These are phyloP conservation scores for Verasper variegatus DNA, from an alignment of 2,113 vertebrate species.

Conservation along the genomic window DNA sequence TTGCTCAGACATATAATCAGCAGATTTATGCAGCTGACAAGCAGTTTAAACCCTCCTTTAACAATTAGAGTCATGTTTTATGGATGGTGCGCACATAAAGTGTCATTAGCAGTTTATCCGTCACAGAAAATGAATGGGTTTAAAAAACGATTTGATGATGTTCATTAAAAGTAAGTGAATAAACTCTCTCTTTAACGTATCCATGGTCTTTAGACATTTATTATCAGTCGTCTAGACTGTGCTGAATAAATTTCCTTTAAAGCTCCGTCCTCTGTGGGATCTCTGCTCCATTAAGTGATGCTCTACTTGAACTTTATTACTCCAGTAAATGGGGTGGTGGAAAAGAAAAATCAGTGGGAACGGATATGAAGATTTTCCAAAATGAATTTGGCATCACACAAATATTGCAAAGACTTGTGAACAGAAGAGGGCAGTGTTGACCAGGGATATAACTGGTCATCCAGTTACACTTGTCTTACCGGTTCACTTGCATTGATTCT, in stretches of 20 bases:
- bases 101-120: slow-evolving; percentile 1
- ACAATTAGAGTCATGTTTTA: slow-evolving; percentile 2
- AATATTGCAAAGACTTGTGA: neutral
- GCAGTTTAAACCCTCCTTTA: slow-evolving; percentile 21
- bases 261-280: neutral
- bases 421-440: slow-evolving; percentile 77
- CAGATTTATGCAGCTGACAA: neutral
- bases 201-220: slow-evolving; percentile 5
- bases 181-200: slow-evolving; percentile 3
- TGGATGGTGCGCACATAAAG: slow-evolving; percentile 8
- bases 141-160: neutral
- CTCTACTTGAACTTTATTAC: slow-evolving; percentile 9
- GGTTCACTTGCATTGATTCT: neutral
- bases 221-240: neutral
- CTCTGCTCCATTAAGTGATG: neutral
- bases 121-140: slow-evolving; percentile 2
- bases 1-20: neutral
- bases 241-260: neutral
- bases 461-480: neutral
- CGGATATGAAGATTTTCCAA: neutral
- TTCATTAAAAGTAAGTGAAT: slow-evolving; percentile 5
- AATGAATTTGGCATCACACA: neutral
- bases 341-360: neutral
- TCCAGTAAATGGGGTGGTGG: neutral
- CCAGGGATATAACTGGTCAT: slow-evolving; percentile 27